Percentiles rank a stretch among this genome's conserved stretches.
These are phyloP conservation scores for Cosmia pyralina DNA, from an alignment of 2,888 invertebrate genomes.

Conservation along the genomic window DNA sequence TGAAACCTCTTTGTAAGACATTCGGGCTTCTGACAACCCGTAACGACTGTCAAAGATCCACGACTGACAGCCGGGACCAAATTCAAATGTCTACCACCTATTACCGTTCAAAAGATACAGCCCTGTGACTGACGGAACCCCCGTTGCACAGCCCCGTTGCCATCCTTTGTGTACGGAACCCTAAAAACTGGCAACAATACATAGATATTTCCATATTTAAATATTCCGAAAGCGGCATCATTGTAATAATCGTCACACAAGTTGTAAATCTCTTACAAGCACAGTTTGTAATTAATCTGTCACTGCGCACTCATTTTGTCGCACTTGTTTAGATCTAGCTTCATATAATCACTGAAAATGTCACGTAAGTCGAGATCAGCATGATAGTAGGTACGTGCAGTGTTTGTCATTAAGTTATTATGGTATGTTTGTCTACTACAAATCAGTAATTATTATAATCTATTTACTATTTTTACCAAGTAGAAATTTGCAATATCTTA, in stretches of 20 bases:
- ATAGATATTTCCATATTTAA: background rate
- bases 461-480: background rate
- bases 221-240: background rate
- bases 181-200: background rate
- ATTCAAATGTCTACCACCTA: background rate
- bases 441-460: background rate
- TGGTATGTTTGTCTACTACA: background rate
- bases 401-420: constrained; percentile 20
- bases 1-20: no score
- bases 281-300: constrained; percentile 25
- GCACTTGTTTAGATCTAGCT: constrained; percentile 19
- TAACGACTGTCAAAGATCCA: no score
- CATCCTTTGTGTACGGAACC: background rate
- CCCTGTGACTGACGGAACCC: background rate
- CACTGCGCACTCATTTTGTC: constrained; percentile 32
- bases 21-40: no score
- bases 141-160: background rate
- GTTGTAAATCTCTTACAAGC: constrained; percentile 16
- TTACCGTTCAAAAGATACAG: background rate
- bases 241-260: background rate
- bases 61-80: no score
- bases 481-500: background rate
- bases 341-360: constrained; percentile 17
- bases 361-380: constrained; percentile 16
- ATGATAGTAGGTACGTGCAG: constrained; percentile 7